Evolutionary conservation across 1,140 invertebrate species (phyloP).

Genomic region (Platorchestia sp.): DNA sequence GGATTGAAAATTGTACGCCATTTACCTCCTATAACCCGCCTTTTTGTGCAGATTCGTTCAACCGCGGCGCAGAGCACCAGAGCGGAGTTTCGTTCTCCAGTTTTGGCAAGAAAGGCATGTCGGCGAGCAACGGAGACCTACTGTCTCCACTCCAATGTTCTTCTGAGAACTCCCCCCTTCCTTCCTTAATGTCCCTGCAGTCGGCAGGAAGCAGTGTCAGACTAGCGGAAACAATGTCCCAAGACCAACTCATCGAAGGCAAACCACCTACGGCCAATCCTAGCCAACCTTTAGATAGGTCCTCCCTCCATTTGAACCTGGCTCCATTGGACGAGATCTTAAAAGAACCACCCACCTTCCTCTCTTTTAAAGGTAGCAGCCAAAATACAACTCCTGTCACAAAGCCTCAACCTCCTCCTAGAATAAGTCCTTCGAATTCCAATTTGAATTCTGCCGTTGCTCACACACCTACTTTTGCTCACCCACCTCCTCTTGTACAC

Average conservation of each 20-base stretch:
- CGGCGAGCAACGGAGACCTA: conserved; percentile 58
- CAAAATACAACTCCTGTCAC: conserved; percentile 60
- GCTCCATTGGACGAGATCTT: conserved; percentile 76
- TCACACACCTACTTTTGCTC: conserved; percentile 58
- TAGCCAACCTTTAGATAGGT: conserved; percentile 60
- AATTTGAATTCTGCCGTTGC: conserved; percentile 71
- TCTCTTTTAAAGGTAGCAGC: conserved; percentile 60
- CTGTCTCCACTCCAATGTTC: conserved; percentile 43
- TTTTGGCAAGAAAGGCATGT: conserved; percentile 63
- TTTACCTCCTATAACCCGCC: neutral
- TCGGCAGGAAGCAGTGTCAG: conserved; percentile 59
- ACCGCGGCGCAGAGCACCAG: conserved; percentile 71
- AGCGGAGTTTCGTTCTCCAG: conserved; percentile 63
- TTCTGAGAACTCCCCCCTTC: conserved; percentile 13
- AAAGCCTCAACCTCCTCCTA: conserved; percentile 68
- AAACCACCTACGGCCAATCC: neutral
- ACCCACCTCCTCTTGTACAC: conserved; percentile 34
- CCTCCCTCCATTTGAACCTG: conserved; percentile 79
- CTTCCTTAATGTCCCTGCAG: conserved; percentile 57
- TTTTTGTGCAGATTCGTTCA: conserved; percentile 75
- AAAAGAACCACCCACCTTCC: conserved; percentile 65
- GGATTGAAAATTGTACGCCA: too few species aligned
- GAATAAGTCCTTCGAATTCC: conserved; percentile 67
- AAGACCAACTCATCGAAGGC: neutral
- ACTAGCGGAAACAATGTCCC: neutral